phyloP scores from a whole-genome alignment of 2,888 invertebrate genomes.

The Aphodius granarius region DNA sequence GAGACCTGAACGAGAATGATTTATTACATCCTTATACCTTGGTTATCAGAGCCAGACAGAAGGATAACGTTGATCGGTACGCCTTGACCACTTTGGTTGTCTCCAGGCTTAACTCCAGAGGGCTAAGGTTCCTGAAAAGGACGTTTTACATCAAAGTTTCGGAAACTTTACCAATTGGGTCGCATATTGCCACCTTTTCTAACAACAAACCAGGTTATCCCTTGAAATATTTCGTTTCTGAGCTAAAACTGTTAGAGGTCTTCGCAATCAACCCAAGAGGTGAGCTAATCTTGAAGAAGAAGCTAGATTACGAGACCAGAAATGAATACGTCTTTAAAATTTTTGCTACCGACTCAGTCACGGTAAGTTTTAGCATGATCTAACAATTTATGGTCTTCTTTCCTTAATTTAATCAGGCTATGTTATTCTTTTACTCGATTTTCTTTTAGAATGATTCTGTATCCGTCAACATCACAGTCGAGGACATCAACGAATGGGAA shows the following conservation, averaged over 20 bases:
- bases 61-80: constrained; percentile 88
- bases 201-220: constrained; percentile 67
- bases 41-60: constrained; percentile 71
- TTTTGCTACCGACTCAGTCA: constrained; percentile 77
- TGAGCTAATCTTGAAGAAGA: constrained; percentile 73
- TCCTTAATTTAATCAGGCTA: background rate
- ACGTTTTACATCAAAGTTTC: constrained; percentile 71
- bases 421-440: too few relatives aligned
- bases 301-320: constrained; percentile 77
- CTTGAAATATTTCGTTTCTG: constrained; percentile 75
- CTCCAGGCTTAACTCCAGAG: constrained; percentile 53
- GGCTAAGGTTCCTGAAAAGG: constrained; percentile 68
- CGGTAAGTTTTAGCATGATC: too few relatives aligned
- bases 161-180: constrained; percentile 76
- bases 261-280: constrained; percentile 80
- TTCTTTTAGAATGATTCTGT: constrained; percentile 84
- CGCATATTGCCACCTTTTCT: constrained; percentile 70
- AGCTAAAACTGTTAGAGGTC: constrained; percentile 71
- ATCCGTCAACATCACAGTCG: constrained; percentile 76
- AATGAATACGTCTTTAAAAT: constrained; percentile 76
- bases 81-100: constrained; percentile 82
- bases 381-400: background rate
- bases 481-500: constrained; percentile 92
- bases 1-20: constrained; percentile 62
- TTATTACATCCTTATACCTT: constrained; percentile 73